These are phyloP conservation scores for Hyppa rectilinea DNA, from an alignment of 2,888 invertebrate genomes.

Conservation along the genomic window DNA sequence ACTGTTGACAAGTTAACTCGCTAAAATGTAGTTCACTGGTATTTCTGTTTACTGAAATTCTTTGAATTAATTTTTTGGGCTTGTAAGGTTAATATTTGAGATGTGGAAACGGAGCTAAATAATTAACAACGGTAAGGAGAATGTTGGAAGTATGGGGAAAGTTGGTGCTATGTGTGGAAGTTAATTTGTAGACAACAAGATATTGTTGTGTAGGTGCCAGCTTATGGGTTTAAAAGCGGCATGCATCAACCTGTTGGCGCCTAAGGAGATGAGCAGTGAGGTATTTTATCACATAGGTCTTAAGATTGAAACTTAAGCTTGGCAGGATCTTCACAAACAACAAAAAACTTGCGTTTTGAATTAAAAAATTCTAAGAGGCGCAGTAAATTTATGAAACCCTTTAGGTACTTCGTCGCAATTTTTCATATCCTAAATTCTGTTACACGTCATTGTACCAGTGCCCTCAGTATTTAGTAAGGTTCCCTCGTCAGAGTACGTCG, in stretches of 20 bases:
- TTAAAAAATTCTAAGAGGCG: not conserved
- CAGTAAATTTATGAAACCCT: not conserved
- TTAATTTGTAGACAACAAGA: slow-evolving; percentile 25
- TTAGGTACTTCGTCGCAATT: not conserved
- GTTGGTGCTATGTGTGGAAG: slow-evolving; percentile 16
- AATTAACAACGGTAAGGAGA: slow-evolving; percentile 41
- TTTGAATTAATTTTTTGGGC: slow-evolving; percentile 35
- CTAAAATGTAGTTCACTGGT: slow-evolving; percentile 35
- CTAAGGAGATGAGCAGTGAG: not conserved
- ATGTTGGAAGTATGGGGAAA: slow-evolving; percentile 17
- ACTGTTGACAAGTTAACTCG: slow-evolving; percentile 36
- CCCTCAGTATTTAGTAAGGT: slow-evolving; percentile 6
- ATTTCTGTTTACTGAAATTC: slow-evolving; percentile 22
- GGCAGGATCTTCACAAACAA: not conserved
- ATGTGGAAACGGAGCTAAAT: slow-evolving; percentile 46
- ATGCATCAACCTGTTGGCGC: not conserved
- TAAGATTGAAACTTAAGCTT: not conserved
- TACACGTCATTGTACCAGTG: not conserved
- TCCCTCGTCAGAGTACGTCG: slow-evolving; percentile 24
- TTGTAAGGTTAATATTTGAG: slow-evolving; percentile 47
- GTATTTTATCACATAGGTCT: not conserved
- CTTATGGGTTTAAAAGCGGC: not conserved
- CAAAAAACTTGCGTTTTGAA: too few species aligned
- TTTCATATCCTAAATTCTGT: not conserved
- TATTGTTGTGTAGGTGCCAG: slow-evolving; percentile 12